Percentiles rank a stretch among this genome's conserved stretches.
These are phyloP conservation scores for Lasioglossum pauxillum DNA, from an alignment of 2,888 invertebrate species.

Conservation along the genomic window DNA sequence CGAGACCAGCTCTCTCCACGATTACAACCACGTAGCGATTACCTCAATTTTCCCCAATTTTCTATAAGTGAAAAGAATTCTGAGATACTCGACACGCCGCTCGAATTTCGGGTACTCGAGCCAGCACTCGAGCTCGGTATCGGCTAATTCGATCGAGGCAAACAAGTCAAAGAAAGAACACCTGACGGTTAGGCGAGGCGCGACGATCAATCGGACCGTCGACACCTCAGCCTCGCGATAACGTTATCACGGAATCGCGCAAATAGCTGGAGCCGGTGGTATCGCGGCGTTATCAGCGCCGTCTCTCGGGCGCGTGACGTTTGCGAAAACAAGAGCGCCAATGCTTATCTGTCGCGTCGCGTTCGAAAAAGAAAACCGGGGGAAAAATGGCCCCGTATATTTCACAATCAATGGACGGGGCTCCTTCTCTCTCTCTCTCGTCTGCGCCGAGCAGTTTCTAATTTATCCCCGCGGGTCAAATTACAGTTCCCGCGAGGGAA, in stretches of 20 bases:
- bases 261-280: slow-evolving; percentile 39
- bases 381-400: slow-evolving; percentile 50
- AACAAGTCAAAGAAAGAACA: background rate
- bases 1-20: background rate
- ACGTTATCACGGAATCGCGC: slow-evolving; percentile 50
- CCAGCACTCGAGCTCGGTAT: background rate
- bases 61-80: background rate
- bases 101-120: background rate
- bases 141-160: background rate
- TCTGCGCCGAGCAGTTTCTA: slow-evolving; percentile 40
- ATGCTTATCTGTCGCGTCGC: slow-evolving; percentile 36
- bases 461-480: slow-evolving; percentile 64
- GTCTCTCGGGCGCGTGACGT: slow-evolving; percentile 34
- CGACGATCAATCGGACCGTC: slow-evolving; percentile 28
- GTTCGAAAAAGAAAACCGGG: slow-evolving; percentile 21
- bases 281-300: slow-evolving; percentile 33
- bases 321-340: slow-evolving; percentile 50
- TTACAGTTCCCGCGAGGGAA: slow-evolving; percentile 57
- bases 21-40: background rate
- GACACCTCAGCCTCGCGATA: slow-evolving; percentile 35
- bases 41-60: background rate
- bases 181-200: background rate
- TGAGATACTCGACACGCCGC: background rate
- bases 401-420: slow-evolving; percentile 61
- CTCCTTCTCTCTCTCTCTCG: slow-evolving; percentile 5